Evolutionary conservation across 1,140 invertebrate species (phyloP), one percentile per base, ranked within the genome.

Genomic region (Zaprionus lachaisei): DNA sequence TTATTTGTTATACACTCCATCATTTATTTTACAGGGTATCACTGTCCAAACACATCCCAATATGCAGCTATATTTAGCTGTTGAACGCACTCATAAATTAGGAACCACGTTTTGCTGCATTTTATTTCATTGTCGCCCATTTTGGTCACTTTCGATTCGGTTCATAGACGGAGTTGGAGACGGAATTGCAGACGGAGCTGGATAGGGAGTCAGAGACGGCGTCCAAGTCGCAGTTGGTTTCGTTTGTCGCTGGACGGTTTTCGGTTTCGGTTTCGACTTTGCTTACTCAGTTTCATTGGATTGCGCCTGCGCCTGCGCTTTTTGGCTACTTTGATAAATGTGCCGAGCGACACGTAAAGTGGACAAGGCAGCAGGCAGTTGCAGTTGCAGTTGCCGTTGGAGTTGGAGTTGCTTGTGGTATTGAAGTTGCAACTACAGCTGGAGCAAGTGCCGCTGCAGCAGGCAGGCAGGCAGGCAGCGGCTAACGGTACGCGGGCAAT

Each of bases 101-200:
- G 64, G 6, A 62, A 22, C 49, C 38, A 60, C 63, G 56, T 61
- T 71, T 70, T 67, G 67, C 62, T 57, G 49, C 49, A 69, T 72
- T 82, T 80, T 71, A 77, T 77, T 77, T 86, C 79, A 62, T 80
- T 87, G 80, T 78, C 73, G 73, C 80, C 63, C 72, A 69, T 70
- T 79, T 86, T 79, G 83, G 73, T 81, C 81, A 89, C 85, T 89
- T 89, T 89, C 85, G 73, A 78, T 89, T 82, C 79, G 49, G 54
- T 14, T 71, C 51, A 54, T 51, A 14, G 41, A 64, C 41, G 34
- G 9, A 57, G 47, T 84, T 64, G 38, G 54, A 55, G 69, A 67
- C 63, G 56, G 24, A 26, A 26, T 26, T 26, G 24, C 24, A 26
- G 24, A 26, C 24, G 24, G n/a, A 38, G 15, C 60, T 34, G 63